Conservation (phyloP, 2,888 invertebrate genomes). For the Blastobasis adustella region DNA sequence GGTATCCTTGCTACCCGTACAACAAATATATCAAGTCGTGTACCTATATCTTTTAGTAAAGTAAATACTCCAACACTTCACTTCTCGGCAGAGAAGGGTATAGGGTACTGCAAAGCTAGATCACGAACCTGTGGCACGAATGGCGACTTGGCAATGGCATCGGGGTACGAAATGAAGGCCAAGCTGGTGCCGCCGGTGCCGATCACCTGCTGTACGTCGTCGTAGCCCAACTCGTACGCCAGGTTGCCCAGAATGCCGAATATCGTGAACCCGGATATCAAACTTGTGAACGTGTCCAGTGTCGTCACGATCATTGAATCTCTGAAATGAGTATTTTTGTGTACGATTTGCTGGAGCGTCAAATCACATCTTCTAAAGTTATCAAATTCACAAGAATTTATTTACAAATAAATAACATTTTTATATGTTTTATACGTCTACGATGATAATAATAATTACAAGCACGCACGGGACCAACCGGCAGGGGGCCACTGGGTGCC, state of each 20-base stretch:
- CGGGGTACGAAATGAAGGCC: conserved; percentile 90
- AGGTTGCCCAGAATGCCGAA: conserved; percentile 89
- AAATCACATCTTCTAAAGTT: background rate
- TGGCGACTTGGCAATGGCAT: conserved; percentile 85
- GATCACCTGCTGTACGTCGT: conserved; percentile 78
- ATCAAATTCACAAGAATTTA: no score
- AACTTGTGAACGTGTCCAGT: conserved; percentile 86
- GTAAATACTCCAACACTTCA: no score
- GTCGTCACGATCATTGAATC: conserved; percentile 88
- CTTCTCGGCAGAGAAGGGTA: no score
- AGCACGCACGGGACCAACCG: no score
- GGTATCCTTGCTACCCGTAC: no score
- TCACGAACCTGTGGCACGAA: conserved; percentile 80
- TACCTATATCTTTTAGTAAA: no score
- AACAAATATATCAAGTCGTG: no score
- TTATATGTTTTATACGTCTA: no score
- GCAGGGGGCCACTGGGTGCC: no score
- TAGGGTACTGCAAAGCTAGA: background rate
- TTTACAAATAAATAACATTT: no score
- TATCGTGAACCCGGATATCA: conserved; percentile 87
- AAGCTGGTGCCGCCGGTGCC: conserved; percentile 84
- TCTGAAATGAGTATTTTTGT: conserved; percentile 46
- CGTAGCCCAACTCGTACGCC: conserved; percentile 77
- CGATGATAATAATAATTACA: no score
- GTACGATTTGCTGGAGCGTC: no score